A percentile compares a stretch with the other conserved stretches of the same genome.
phyloP scores from a whole-genome alignment of 2,888 invertebrate species.

The Crocallis elinguaria region DNA sequence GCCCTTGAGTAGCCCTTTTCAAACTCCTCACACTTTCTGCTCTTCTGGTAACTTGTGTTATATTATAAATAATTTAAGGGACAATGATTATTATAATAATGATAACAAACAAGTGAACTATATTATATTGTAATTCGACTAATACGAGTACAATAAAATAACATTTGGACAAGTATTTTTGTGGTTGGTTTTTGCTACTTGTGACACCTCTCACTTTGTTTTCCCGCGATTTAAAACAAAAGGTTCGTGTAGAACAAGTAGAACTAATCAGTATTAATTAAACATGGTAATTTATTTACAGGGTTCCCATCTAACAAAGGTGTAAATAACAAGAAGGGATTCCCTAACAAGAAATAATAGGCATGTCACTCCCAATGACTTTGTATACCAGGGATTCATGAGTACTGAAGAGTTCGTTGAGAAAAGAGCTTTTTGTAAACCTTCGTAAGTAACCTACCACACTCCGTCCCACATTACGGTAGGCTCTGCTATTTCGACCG shows the following conservation, averaged over 20 bases:
- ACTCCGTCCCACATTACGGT: constrained; percentile 33
- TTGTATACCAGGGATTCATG: constrained; percentile 77
- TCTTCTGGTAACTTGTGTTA: constrained; percentile 80
- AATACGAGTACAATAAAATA: constrained; percentile 13
- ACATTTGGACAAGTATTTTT: neutral
- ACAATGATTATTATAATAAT: constrained; percentile 63
- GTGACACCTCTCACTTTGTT: neutral
- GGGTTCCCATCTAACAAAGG: constrained; percentile 52
- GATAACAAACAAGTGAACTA: constrained; percentile 50
- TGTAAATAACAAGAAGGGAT: constrained; percentile 76
- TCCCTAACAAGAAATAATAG: constrained; percentile 80
- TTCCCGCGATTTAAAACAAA: constrained; percentile 26
- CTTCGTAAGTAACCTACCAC: constrained; percentile 30
- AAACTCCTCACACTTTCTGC: constrained; percentile 68
- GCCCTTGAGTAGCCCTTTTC: constrained; percentile 76
- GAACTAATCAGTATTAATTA: constrained; percentile 63
- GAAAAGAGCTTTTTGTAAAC: constrained; percentile 47
- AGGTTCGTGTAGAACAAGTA: neutral
- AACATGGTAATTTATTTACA: constrained; percentile 51
- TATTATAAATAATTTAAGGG: constrained; percentile 86
- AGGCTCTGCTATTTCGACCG: constrained; percentile 18
- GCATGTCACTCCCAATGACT: constrained; percentile 86
- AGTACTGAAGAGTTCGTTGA: constrained; percentile 40
- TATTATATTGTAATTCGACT: constrained; percentile 30
- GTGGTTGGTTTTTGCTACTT: neutral